Conservation (phyloP, 1,140 invertebrate species). For the Anastrepha ludens region DNA sequence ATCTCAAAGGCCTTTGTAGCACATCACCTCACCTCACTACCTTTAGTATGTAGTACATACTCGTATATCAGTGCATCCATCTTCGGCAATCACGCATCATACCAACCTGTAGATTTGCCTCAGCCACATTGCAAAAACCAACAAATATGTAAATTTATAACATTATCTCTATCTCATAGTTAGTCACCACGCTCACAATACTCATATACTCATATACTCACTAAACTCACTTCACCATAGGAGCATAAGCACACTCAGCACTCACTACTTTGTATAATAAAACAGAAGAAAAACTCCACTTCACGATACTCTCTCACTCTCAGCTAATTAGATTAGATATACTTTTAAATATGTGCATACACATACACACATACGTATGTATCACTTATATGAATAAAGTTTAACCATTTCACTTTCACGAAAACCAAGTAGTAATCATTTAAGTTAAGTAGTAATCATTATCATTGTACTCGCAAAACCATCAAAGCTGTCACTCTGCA, state of each 20-base stretch:
- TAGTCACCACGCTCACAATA: too few relatives aligned
- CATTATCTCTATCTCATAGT: not conserved
- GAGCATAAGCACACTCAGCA: not conserved
- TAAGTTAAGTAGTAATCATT: conserved; percentile 1
- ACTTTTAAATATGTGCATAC: not conserved
- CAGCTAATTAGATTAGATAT: not conserved
- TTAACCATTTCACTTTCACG: not conserved
- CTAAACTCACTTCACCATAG: not conserved
- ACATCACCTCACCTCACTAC: conserved; percentile 30
- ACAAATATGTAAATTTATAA: conserved; percentile 6
- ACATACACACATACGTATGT: not conserved
- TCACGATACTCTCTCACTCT: conserved; percentile 9
- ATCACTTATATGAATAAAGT: conserved; percentile 20
- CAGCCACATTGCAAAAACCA: not conserved
- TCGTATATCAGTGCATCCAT: not conserved
- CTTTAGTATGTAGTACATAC: conserved; percentile 14
- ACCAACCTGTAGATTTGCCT: conserved; percentile 36
- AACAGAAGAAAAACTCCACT: not conserved
- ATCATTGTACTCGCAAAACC: not conserved
- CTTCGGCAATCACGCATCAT: conserved; percentile 43
- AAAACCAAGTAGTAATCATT: not conserved
- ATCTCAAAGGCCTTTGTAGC: conserved; percentile 22
- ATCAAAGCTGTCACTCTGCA: conserved; percentile 35
- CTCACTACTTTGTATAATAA: not conserved
- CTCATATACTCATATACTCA: not conserved